phyloP scores from a whole-genome alignment of 2,797 vertebrate species.

The Sus cebifrons region DNA sequence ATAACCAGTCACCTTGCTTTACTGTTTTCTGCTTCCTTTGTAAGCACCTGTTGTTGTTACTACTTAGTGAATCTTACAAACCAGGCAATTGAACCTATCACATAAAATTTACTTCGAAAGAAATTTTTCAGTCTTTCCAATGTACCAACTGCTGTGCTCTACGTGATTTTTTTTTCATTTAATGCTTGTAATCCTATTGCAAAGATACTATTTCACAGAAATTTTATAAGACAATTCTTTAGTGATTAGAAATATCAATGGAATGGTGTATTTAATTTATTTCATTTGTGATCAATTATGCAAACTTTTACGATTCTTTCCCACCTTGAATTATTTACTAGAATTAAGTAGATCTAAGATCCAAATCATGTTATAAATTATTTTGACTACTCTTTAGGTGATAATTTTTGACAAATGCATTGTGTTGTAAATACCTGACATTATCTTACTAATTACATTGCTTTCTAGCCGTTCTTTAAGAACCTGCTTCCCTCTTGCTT shows the following conservation, averaged over 20 bases:
- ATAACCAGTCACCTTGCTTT: background rate
- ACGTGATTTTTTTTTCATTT: background rate
- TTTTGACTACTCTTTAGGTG: background rate
- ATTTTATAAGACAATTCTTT: background rate
- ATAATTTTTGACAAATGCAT: conserved; percentile 23
- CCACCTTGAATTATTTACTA: background rate
- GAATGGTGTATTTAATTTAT: background rate
- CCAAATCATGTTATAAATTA: conserved; percentile 22
- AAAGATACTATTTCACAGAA: background rate
- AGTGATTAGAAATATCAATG: background rate
- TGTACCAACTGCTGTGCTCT: background rate
- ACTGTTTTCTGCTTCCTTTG: background rate
- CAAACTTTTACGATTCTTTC: conserved; percentile 19
- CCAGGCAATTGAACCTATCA: background rate
- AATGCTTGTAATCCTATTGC: background rate
- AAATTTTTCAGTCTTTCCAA: background rate
- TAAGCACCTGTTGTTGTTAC: background rate
- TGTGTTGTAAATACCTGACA: background rate
- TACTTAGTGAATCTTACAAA: background rate
- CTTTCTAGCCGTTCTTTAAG: background rate
- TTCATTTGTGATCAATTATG: background rate
- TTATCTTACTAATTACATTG: background rate
- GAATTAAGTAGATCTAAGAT: background rate
- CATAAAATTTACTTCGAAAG: background rate
- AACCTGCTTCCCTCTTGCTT: background rate